Base-by-base conservation (phyloP, 2,113 vertebrate genomes). In the Catharus minimus region DNA sequence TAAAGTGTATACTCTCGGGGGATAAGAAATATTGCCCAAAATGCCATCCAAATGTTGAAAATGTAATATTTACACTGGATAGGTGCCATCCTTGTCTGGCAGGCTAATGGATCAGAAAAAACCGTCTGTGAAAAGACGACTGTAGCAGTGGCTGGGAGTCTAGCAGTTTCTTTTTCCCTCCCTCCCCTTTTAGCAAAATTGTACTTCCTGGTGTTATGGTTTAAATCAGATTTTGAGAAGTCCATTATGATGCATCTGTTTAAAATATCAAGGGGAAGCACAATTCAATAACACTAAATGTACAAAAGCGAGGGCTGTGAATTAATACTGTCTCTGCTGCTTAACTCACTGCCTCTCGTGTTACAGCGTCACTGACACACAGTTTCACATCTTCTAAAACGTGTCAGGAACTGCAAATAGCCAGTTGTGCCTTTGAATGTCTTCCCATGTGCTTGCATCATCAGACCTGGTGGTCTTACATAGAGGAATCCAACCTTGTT, bases 31-130 rank as follows among this genome's bases (percentile, higher is more conserved):
- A 75, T 11, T 76, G 60, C 56, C 79, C 71, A 82, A 89, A 93
- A 92, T 4, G 9, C 71, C 65, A 85, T 77, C 77, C 64, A 82
- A 95, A 94, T 90, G 82, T 88, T 85, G 71, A 87, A 91, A 94
- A 94, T 89, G 22, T 43, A 77, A 27, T 84, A 92, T 93, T 95
- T 95, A 92, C 67, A 41, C 91, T 94, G 92, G 95, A 91, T 73
- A 53, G 65, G 46, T 94, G 78, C 71, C 91, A 92, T 90, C 36
- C 61, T 77, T 62, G 36, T 83, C 73, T 69, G 86, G 83, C 74
- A 89, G 83, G 84, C 86, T 86, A 90, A 83, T 62, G 74, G 87
- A 81, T 94, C 74, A 93, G 92, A 85, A 95, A 95, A 95, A 95
- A 57, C 41, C 36, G 32, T 13, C 71, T 82, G 53, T 33, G 74